Base-by-base conservation (phyloP, 2,888 invertebrate species). In the Napeogenes inachia region DNA sequence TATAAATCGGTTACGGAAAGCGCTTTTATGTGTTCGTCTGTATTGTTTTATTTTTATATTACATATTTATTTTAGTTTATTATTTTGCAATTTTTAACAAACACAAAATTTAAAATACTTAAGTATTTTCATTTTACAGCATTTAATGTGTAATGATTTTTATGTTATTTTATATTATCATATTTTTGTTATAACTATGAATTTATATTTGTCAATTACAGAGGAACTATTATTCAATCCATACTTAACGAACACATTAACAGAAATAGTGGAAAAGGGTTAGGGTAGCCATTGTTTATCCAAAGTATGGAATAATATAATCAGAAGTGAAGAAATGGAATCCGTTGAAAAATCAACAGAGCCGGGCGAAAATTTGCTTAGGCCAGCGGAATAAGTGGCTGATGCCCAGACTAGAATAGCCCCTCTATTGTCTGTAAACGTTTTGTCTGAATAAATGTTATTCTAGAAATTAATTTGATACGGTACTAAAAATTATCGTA, bases 271-370 rank as follows among this genome's bases (percentile, higher is more conserved):
- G 88, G 81, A 82, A 82, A 89, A 88, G 89, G 89, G 87, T 87
- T 87, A 74, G 79, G 77, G 79, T 62, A 67, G 69, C 82, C 80
- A 87, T 87, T 90, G 89, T 90, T 89, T 88, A 85, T 77, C 81
- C 87, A 89, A 88, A 90, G 89, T 89, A 90, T 89, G 80, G 83
- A 89, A 89, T 90, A 89, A 89, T 84, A 89, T 90, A 89, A 90
- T 89, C 89, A 88, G 87, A 84, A 88, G 87, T 88, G 89, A 90
- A 90, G 90, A 90, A 89, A 87, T 87, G 88, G 84, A 89, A 88
- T 89, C 82, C 82, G 79, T 71, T 82, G 86, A 89, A 90, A 90
- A 90, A 88, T 80, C 89, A 90, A 89, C 89, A 90, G 78, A 79
- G 83, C 73, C 81, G 79, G 81, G 76, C 76, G 84, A 80, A 87